Evolutionary conservation across 2,888 invertebrate species (phyloP), one percentile per base, ranked within the genome.

Genomic region (Sminthurinus aureus): DNA sequence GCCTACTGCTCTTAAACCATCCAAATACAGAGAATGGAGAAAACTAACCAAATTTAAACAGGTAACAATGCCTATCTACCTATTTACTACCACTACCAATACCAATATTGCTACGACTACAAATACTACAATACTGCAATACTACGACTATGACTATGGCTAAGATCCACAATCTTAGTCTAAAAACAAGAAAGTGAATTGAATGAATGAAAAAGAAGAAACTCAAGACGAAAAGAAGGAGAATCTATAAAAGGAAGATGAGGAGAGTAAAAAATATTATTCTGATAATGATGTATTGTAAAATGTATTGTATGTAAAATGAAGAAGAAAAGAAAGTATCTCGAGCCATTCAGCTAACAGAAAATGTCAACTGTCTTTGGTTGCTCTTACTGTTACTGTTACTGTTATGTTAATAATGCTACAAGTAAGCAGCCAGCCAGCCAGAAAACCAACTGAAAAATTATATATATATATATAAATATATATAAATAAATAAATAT

Each of bases 1-100:
- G 87, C 89, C 83, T 89, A 89, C 87, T 89, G 89, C 85, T 89
- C 88, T 74, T 88, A 88, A 87, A 71, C 26, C 38, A 15, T 4
- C 22, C 22, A 64, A n/a, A 22, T 1, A 78, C 26, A 64, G 11
- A 20, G 67, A 79, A 38, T 2, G 18, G 13, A 24, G 9, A 13
- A 15, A 38, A 38, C 38, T 38, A 38, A 38, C 38, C 38, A 38
- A 38, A 38, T 38, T 38, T 58, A 18, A 58, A 58, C 58, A 58
- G 58, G 58, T 58, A 58, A 38, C 38, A 38, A 38, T 38, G 38
- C 38, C 38, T 38, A 38, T 38, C 58, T 69, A 20, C 24, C 20
- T 69, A 20, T n/a, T 12, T 69, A 69, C 69, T 22, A 69, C 69
- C 12, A 69, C 69, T 22, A 69, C 69, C n/a, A n/a, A 66, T 12